A percentile compares a stretch with the other conserved stretches of the same genome.
Evolutionary conservation across 2,888 invertebrate species (phyloP).

Genomic region (Pyrochroa serraticornis): DNA sequence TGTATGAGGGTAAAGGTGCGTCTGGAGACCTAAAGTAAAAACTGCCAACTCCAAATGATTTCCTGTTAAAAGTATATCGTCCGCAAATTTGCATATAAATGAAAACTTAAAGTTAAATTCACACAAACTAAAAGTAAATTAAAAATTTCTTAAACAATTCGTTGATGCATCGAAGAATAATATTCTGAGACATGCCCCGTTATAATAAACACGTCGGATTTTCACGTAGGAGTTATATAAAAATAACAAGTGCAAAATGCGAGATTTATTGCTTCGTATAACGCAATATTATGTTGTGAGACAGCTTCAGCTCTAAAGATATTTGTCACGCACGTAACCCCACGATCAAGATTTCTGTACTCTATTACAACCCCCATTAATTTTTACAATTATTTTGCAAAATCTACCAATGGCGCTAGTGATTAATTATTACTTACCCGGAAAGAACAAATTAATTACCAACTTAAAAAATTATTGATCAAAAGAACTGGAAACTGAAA

Average conservation of each 20-base stretch:
- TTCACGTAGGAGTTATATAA: slow-evolving; percentile 8
- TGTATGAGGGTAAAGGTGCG: slow-evolving; percentile 22
- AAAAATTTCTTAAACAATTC: slow-evolving; percentile 5
- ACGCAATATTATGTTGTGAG: slow-evolving; percentile 16
- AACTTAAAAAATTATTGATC: no score
- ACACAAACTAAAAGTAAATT: slow-evolving; percentile 23
- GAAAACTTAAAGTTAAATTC: slow-evolving; percentile 43
- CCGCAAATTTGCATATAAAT: slow-evolving; percentile 51
- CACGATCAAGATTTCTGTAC: slow-evolving; percentile 4
- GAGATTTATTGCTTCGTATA: slow-evolving; percentile 18
- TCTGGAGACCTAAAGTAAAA: slow-evolving; percentile 16
- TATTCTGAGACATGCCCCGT: slow-evolving; percentile 12
- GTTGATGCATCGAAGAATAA: slow-evolving; percentile 9
- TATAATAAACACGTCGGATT: slow-evolving; percentile 14
- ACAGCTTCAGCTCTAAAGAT: slow-evolving; percentile 14
- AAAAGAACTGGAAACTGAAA: no score
- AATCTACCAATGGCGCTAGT: no score
- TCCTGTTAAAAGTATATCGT: slow-evolving; percentile 15
- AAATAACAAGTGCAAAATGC: slow-evolving; percentile 13
- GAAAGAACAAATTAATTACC: no score
- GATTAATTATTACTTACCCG: no score
- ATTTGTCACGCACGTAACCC: slow-evolving; percentile 17
- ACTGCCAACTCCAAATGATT: slow-evolving; percentile 19
- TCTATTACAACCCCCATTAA: no score
- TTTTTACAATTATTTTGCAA: no score